These are phyloP conservation scores for Esperia sulphurella DNA, from an alignment of 2,888 invertebrate genomes.

Conservation along the genomic window DNA sequence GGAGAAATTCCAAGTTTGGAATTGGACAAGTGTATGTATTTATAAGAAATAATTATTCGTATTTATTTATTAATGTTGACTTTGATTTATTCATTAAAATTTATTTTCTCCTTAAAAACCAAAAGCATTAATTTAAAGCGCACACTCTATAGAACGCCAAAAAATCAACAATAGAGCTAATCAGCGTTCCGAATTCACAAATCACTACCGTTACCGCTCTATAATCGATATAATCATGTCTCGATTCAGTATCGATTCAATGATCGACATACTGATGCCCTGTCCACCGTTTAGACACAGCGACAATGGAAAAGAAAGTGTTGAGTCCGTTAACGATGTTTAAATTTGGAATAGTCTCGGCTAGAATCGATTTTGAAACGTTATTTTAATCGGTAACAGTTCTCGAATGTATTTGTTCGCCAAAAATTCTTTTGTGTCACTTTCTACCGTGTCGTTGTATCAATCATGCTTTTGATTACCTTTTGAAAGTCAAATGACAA, in stretches of 20 bases:
- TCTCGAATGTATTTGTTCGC: conserved; percentile 8
- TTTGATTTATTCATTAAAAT: not conserved
- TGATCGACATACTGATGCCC: conserved; percentile 66
- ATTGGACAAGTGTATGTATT: too few species aligned
- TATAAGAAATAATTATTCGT: too few species aligned
- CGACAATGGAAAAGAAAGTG: conserved; percentile 72
- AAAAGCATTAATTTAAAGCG: conserved; percentile 8
- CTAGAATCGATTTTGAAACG: conserved; percentile 28
- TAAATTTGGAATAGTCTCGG: conserved; percentile 45
- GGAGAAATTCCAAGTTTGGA: too few species aligned
- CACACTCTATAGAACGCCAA: conserved; percentile 2
- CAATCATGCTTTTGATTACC: conserved; percentile 10
- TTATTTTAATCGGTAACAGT: conserved; percentile 31
- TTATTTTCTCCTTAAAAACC: not conserved
- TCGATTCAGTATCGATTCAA: conserved; percentile 53
- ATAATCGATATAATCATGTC: conserved; percentile 52
- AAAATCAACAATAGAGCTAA: conserved; percentile 12
- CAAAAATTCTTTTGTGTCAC: conserved; percentile 15
- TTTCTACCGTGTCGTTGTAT: conserved; percentile 18
- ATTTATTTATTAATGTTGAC: too few species aligned
- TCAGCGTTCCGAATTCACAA: conserved; percentile 9
- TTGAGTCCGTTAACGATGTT: conserved; percentile 56
- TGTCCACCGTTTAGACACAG: conserved; percentile 48
- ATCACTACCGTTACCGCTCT: conserved; percentile 13
- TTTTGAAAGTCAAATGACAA: not conserved